These are phyloP conservation scores for Rhadinocentrus ornatus DNA, from an alignment of 2,797 vertebrate species.

Conservation along the genomic window DNA sequence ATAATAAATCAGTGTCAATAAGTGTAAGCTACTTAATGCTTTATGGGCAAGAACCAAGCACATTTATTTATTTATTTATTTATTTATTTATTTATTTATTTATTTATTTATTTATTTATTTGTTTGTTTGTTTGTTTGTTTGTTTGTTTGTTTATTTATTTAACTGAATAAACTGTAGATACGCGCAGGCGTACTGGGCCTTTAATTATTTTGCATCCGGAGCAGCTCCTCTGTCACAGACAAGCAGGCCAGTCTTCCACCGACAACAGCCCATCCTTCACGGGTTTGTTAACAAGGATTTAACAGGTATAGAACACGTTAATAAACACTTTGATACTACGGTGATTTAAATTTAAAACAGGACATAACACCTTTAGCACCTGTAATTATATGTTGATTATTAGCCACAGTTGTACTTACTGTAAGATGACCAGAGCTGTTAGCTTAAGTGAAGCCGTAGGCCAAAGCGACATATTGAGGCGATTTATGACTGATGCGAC, in stretches of 20 bases:
- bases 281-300: conserved; percentile 2
- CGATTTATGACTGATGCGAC: not conserved
- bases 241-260: conserved; percentile 24
- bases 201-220: conserved; percentile 63
- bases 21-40: no score
- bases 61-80: no score
- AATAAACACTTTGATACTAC: not conserved
- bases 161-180: no score
- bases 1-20: no score
- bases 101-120: no score
- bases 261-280: not conserved
- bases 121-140: no score
- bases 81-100: no score
- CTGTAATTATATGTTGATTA: not conserved
- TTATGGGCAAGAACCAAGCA: no score
- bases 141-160: no score
- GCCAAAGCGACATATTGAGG: not conserved
- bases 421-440: not conserved
- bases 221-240: conserved; percentile 15
- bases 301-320: not conserved
- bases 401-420: not conserved
- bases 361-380: no score
- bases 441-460: conserved; percentile 14
- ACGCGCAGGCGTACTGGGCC: conserved; percentile 26
- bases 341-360: not conserved